Percentiles rank a stretch among this genome's conserved stretches.
phyloP scores from a whole-genome alignment of 2,888 invertebrate genomes.

The Beris morrisii region DNA sequence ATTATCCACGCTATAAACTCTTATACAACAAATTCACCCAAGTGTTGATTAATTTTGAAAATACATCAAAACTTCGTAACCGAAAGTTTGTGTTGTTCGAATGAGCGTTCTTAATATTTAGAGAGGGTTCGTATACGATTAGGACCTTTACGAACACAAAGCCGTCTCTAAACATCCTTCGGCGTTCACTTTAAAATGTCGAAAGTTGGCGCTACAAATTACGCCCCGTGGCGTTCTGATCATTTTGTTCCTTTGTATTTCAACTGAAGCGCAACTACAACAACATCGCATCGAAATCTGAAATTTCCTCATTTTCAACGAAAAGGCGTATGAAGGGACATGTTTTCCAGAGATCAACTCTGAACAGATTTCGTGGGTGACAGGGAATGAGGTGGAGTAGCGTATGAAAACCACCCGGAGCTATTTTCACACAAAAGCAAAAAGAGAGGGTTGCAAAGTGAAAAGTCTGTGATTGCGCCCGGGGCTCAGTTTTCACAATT shows the following conservation, averaged over 20 bases:
- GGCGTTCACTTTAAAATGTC: slow-evolving; percentile 40
- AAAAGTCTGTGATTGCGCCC: slow-evolving; percentile 37
- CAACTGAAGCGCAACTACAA: slow-evolving; percentile 42
- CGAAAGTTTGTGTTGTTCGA: too few relatives aligned
- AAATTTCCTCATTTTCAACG: slow-evolving; percentile 34
- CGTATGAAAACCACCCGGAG: slow-evolving; percentile 26
- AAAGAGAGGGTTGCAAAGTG: slow-evolving; percentile 36
- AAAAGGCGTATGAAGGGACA: slow-evolving; percentile 14
- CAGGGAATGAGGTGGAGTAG: not conserved
- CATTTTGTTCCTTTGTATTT: slow-evolving; percentile 54
- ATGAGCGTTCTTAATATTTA: too few relatives aligned
- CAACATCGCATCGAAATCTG: slow-evolving; percentile 16
- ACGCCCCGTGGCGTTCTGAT: slow-evolving; percentile 51
- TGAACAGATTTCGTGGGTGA: not conserved
- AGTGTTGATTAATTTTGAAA: too few relatives aligned
- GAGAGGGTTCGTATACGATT: too few relatives aligned
- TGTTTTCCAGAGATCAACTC: slow-evolving; percentile 19
- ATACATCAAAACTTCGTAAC: too few relatives aligned
- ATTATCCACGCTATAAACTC: too few relatives aligned
- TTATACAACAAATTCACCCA: too few relatives aligned
- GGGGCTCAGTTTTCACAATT: slow-evolving; percentile 35
- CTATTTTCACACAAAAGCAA: slow-evolving; percentile 32
- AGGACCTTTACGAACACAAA: too few relatives aligned
- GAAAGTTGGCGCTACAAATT: slow-evolving; percentile 51
- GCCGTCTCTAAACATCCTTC: slow-evolving; percentile 8